Evolutionary conservation across 1,140 invertebrate genomes (phyloP).

Genomic region (Bombus pyrosoma): DNA sequence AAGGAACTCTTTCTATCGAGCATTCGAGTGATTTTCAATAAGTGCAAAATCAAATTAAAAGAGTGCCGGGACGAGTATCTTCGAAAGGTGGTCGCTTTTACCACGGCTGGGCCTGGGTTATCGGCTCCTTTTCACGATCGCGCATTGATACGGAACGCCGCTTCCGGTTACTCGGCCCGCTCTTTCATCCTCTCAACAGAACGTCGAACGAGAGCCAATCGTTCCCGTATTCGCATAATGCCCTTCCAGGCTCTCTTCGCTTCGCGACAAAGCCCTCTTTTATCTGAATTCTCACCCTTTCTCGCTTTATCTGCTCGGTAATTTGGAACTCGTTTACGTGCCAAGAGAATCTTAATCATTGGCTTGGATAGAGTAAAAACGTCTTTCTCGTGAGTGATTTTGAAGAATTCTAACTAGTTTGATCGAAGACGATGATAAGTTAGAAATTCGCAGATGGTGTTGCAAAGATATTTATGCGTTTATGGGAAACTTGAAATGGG

Average conservation of each 20-base stretch:
- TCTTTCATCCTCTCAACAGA: slow-evolving; percentile 32
- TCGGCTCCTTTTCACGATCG: slow-evolving; percentile 69
- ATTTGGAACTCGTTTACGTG: slow-evolving; percentile 14
- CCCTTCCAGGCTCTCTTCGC: not conserved
- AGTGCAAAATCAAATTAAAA: slow-evolving; percentile 53
- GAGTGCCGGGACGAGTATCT: slow-evolving; percentile 37
- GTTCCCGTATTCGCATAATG: slow-evolving; percentile 45
- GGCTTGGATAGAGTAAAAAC: not conserved
- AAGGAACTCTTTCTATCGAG: slow-evolving; percentile 27
- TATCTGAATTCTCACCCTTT: not conserved
- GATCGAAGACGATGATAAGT: not conserved
- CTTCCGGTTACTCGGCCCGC: slow-evolving; percentile 58
- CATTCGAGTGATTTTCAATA: slow-evolving; percentile 11
- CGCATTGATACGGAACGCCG: slow-evolving; percentile 64
- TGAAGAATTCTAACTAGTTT: not conserved
- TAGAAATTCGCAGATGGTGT: too few relatives aligned
- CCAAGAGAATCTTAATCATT: not conserved
- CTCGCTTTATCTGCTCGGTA: slow-evolving; percentile 17
- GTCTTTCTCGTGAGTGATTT: not conserved
- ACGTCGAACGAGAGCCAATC: slow-evolving; percentile 51
- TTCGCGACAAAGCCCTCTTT: slow-evolving; percentile 31
- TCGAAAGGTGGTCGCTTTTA: slow-evolving; percentile 49
- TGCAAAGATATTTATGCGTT: too few relatives aligned
- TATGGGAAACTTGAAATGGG: too few relatives aligned
- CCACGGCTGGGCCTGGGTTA: slow-evolving; percentile 42